Conservation (phyloP, 2,888 invertebrate genomes). For the Orgyia antiqua region DNA sequence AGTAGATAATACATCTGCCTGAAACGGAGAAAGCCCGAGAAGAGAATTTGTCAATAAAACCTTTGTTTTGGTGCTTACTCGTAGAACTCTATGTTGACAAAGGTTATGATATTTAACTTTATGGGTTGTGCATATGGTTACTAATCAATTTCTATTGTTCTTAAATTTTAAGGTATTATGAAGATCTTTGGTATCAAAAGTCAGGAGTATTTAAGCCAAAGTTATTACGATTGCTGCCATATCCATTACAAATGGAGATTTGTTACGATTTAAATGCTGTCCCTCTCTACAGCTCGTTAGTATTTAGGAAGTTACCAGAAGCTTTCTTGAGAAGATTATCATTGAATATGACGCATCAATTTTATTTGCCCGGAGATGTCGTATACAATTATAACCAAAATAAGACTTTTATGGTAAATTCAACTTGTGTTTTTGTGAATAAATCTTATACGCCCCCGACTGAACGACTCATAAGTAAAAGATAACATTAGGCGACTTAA, state of each 20-base stretch:
- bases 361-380: slow-evolving; percentile 71
- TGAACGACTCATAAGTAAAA: too few relatives aligned
- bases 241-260: slow-evolving; percentile 72
- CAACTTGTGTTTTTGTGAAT: too few relatives aligned
- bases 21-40: too few relatives aligned
- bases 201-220: slow-evolving; percentile 68
- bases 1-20: too few relatives aligned
- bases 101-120: too few relatives aligned
- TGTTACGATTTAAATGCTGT: slow-evolving; percentile 72
- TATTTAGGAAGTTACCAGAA: slow-evolving; percentile 73
- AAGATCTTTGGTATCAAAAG: slow-evolving; percentile 74
- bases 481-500: too few relatives aligned
- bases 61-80: too few relatives aligned
- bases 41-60: too few relatives aligned
- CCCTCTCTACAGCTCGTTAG: slow-evolving; percentile 66
- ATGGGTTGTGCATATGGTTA: too few relatives aligned
- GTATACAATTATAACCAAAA: slow-evolving; percentile 70
- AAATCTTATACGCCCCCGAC: too few relatives aligned
- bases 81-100: too few relatives aligned
- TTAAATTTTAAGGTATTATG: slow-evolving; percentile 73
- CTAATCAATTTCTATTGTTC: too few relatives aligned
- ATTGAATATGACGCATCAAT: slow-evolving; percentile 70
- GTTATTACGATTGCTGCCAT: slow-evolving; percentile 57
- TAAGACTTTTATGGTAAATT: slow-evolving; percentile 68
- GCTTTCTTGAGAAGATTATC: slow-evolving; percentile 71